Base-by-base conservation (phyloP, 1,140 invertebrate species). In the Eurytemora carolleeae region DNA sequence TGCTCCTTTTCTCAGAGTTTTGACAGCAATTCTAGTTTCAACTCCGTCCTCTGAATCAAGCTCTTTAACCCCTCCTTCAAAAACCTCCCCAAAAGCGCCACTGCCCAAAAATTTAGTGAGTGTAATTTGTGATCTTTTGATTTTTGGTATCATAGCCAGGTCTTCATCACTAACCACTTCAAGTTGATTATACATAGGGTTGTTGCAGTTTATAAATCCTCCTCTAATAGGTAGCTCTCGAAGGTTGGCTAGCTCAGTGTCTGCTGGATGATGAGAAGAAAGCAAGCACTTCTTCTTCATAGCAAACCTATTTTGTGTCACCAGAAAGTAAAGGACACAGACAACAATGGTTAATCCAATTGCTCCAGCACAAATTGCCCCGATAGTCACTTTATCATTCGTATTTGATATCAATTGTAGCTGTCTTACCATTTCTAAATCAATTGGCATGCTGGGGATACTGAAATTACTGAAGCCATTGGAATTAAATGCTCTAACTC, bases 1-100 rank as follows among this genome's bases (percentile, higher is more conserved):
- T 0, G 89, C 87, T 71, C 90, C 88, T 70, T 92, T 90, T 71
- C 94, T 93, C 0, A 96, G 72, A 0, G 91, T 93, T 71, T 96
- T 96, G 1, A 96, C 86, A 12, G 90, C 90, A 2, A 95, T 90
- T 56, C 84, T 79, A 7, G 77, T 69, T 19, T 65, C 70, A 55
- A 70, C 71, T n/a, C n/a, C n/a, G 17, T 64, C 66, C n/a, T n/a
- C n/a, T n/a, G n/a, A n/a, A 53, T 60, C 71, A 20, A 69, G 67
- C 25, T 73, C 73, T 72, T 83, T 79, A n/a, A 95, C 73, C 72
- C 94, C 87, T 1, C 91, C 93, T 75, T 92, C 91, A 69, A 88
- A 94, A 17, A 72, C 70, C 70, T 77, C 78, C 76, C 92, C 93
- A 76, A 95, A 98, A 56, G 90, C 89, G 22, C 93, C 92, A 77